phyloP scores from a whole-genome alignment of 1,140 invertebrate species.

The Heterodera schachtii region DNA sequence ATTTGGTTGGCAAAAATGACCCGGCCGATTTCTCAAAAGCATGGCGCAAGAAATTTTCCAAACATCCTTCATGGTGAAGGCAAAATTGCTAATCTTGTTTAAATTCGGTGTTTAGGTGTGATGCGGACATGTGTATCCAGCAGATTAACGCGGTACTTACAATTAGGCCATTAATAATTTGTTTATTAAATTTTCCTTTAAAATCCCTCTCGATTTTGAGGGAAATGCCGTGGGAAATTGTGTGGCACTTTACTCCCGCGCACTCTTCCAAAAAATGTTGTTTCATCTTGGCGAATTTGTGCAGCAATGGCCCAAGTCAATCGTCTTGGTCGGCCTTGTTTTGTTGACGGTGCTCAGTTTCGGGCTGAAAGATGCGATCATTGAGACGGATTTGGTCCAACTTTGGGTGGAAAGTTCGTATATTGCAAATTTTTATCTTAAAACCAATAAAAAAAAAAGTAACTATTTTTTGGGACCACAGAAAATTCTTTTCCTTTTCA shows the following conservation, averaged over 20 bases:
- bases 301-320: conserved; percentile 51
- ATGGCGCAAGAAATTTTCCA: conserved; percentile 61
- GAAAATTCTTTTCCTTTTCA: conserved; percentile 37
- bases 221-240: conserved; percentile 58
- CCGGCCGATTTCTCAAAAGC: conserved; percentile 56
- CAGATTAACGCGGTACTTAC: conserved; percentile 56
- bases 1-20: conserved; percentile 60
- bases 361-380: conserved; percentile 58
- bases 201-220: conserved; percentile 46
- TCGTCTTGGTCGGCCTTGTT: conserved; percentile 50
- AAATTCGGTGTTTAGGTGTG: conserved; percentile 39
- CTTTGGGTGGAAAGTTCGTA: conserved; percentile 63
- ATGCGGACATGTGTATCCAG: conserved; percentile 64
- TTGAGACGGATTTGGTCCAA: conserved; percentile 65
- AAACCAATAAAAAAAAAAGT: no score
- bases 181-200: conserved; percentile 8
- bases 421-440: no score
- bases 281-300: conserved; percentile 56
- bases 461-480: no score
- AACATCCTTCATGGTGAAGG: conserved; percentile 59
- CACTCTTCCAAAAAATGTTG: conserved; percentile 58
- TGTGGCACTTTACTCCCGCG: conserved; percentile 59
- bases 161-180: no score
- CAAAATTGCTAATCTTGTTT: background rate
- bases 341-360: conserved; percentile 51